phyloP scores from a whole-genome alignment of 2,797 vertebrate species.

The Choloepus didactylus region DNA sequence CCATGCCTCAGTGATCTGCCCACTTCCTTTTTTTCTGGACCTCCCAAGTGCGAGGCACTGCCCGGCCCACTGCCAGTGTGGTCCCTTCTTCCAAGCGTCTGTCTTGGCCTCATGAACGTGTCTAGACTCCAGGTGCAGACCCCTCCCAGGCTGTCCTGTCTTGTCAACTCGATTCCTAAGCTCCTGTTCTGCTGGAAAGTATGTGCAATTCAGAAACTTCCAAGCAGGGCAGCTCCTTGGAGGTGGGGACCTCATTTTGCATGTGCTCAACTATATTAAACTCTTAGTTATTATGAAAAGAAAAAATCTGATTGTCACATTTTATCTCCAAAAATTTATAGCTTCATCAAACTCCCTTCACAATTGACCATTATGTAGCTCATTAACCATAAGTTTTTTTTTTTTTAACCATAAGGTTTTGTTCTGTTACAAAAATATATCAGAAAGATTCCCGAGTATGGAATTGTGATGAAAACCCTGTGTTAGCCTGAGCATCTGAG shows the following conservation, averaged over 20 bases:
- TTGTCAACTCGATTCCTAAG: no score
- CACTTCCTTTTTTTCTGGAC: not conserved
- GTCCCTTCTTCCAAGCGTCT: not conserved
- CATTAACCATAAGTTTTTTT: not conserved
- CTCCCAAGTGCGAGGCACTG: not conserved
- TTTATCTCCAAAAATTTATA: not conserved
- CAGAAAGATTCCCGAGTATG: not conserved
- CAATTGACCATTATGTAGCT: not conserved
- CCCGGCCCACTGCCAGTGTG: not conserved
- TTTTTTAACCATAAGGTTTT: not conserved
- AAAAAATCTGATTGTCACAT: slow-evolving; percentile 5
- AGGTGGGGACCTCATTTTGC: not conserved
- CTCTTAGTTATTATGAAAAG: not conserved
- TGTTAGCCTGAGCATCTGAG: not conserved
- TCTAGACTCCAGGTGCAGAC: not conserved
- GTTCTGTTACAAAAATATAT: not conserved
- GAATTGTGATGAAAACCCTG: not conserved
- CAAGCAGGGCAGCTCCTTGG: not conserved
- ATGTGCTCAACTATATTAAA: not conserved
- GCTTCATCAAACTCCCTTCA: not conserved
- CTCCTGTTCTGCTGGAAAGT: not conserved
- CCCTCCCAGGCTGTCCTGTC: no score
- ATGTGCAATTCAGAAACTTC: not conserved
- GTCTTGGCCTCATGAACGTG: not conserved
- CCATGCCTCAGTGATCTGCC: not conserved